phyloP scores from a whole-genome alignment of 1,140 invertebrate genomes.

The Cylas formicarius region DNA sequence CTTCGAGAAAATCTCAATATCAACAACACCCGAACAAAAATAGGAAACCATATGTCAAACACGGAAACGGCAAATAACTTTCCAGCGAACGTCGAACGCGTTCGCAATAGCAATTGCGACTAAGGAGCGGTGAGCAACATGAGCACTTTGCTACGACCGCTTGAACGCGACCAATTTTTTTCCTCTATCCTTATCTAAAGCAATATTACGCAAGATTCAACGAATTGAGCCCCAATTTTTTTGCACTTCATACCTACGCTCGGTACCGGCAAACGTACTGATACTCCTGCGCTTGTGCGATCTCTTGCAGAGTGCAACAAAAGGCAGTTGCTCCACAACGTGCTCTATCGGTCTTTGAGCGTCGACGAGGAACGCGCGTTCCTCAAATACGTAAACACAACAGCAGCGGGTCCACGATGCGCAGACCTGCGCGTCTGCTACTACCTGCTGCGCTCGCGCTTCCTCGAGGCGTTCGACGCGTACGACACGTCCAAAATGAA shows the following conservation, averaged over 20 bases:
- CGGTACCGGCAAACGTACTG: constrained; percentile 11
- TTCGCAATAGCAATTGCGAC: too few species aligned
- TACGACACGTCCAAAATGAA: constrained; percentile 11
- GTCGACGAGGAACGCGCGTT: constrained; percentile 31
- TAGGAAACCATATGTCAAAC: too few species aligned
- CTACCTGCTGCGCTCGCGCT: constrained; percentile 31
- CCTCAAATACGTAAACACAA: constrained; percentile 30
- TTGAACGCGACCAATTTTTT: too few species aligned
- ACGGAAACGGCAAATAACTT: too few species aligned
- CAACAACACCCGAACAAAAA: too few species aligned
- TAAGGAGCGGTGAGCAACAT: too few species aligned
- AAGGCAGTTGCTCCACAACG: constrained; percentile 19
- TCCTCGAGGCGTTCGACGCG: constrained; percentile 34
- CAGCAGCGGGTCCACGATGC: constrained; percentile 15
- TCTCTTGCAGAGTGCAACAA: constrained; percentile 34
- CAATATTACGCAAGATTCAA: too few species aligned
- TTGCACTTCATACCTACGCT: constrained; percentile 11
- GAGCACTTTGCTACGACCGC: too few species aligned
- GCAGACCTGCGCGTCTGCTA: constrained; percentile 35
- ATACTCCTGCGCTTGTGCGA: constrained; percentile 16
- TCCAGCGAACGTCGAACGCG: too few species aligned
- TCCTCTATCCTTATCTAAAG: too few species aligned
- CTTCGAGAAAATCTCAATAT: too few species aligned
- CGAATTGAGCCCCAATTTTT: too few species aligned
- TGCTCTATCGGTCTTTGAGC: constrained; percentile 27